A percentile compares a stretch with the other conserved stretches of the same genome.
Evolutionary conservation across 1,140 invertebrate species (phyloP).

Genomic region (Ctenoplectra terminalis): DNA sequence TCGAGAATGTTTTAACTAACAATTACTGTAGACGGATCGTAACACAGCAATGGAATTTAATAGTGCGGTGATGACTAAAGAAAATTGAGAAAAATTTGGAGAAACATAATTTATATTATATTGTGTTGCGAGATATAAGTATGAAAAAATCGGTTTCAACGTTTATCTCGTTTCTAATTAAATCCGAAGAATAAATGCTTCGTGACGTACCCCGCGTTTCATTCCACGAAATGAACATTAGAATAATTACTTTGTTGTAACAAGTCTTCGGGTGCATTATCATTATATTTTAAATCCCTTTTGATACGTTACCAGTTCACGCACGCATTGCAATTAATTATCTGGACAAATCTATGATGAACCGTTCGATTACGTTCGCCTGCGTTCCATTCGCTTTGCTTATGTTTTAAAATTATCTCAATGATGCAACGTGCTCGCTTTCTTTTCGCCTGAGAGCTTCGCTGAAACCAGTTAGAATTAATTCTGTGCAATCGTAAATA

Average conservation of each 20-base stretch:
- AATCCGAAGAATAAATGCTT: neutral
- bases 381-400: neutral
- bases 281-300: neutral
- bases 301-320: neutral
- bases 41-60: too few species aligned
- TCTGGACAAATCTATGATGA: constrained; percentile 20
- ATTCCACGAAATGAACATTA: neutral
- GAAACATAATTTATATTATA: too few species aligned
- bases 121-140: too few species aligned
- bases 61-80: too few species aligned
- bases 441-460: neutral
- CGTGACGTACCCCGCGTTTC: neutral
- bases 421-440: neutral
- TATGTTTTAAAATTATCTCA: neutral
- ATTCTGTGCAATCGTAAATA: too few species aligned
- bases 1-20: too few species aligned
- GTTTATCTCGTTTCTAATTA: too few species aligned
- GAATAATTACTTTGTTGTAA: neutral
- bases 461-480: too few species aligned
- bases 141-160: too few species aligned
- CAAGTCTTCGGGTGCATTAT: neutral
- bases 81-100: too few species aligned
- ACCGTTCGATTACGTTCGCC: neutral
- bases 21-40: too few species aligned
- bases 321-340: neutral